Evolutionary conservation across 2,888 invertebrate genomes (phyloP), one percentile per base, ranked within the genome.

Genomic region (Tenthredo amoena): DNA sequence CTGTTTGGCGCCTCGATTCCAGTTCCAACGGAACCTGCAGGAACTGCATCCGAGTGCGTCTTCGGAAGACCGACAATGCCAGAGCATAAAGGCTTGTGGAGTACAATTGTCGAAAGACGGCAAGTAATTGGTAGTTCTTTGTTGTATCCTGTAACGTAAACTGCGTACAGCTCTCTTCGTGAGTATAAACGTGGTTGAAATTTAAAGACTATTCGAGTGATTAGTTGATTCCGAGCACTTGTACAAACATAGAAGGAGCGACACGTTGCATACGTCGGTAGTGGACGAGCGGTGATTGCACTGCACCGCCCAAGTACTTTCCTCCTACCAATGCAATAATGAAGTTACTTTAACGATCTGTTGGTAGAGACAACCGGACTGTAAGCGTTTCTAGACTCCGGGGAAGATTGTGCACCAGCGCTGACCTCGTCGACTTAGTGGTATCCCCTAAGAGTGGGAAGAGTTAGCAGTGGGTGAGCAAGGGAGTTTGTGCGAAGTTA

Each of bases 291-390:
- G 31, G 68, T 83, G 83, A 83, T 83, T 83, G 83, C 62, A 21
- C 40, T 62, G 50, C 37, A 81, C 81, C 81, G 40, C 62, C 40
- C 81, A 81, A 81, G 58, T 37, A 4, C 58, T 81, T 81, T 81
- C 62, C 81, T 81, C 21, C 40, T 62, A 50, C n/a, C 50, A 68
- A 68, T 83, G 71, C 43, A 71, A 83, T 83, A 83, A 83, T 83
- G 55, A 71, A 83, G 68, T 83, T 83, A 83, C 71, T 71, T 47
- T 83, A 83, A 83, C 83, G 83, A 83, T 83, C 83, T 71, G 71
- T 83, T 71, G 83, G 68, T 83, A 83, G 47, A 65, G 18, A 31
- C 83, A 68, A 65, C 62, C 83, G 47, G 83, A 50, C 71, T 47
- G 50, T 47, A 71, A 65, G 47, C 65, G 68, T 68, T 65, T 47